Conservation (phyloP, 1,140 invertebrate genomes). For the Drosophila kurseongensis region DNA sequence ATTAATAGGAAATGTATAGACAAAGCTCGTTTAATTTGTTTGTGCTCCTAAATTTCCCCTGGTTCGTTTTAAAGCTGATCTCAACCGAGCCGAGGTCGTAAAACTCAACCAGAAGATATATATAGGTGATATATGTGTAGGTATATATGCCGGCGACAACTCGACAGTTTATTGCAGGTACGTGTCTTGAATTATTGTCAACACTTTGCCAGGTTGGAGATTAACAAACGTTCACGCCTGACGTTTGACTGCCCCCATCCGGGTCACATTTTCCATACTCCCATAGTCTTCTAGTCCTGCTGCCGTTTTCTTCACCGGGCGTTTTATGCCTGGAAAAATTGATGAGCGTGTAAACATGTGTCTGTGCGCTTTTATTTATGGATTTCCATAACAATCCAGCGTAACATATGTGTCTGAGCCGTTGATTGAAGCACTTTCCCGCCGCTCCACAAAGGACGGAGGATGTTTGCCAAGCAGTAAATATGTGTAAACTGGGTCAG, state of each 20-base stretch:
- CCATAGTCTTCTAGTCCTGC: conserved; percentile 3
- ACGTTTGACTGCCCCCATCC: conserved; percentile 55
- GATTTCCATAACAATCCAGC: conserved; percentile 79
- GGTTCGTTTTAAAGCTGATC: conserved; percentile 33
- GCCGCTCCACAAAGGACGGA: conserved; percentile 2
- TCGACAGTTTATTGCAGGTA: conserved; percentile 75
- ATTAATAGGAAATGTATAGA: conserved; percentile 40
- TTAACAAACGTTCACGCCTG: conserved; percentile 78
- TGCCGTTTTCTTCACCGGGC: conserved; percentile 18
- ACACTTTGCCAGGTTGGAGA: conserved; percentile 61
- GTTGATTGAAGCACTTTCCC: conserved; percentile 66
- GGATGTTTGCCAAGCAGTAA: conserved; percentile 21
- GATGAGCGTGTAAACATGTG: conserved; percentile 81
- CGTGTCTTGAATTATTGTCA: conserved; percentile 80
- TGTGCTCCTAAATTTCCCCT: background rate
- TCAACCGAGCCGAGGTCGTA: conserved; percentile 20
- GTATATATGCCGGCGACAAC: conserved; percentile 27
- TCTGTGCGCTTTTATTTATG: conserved; percentile 79
- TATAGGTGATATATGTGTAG: conserved; percentile 29
- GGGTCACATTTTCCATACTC: conserved; percentile 6
- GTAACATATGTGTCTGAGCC: conserved; percentile 75
- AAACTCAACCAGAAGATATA: conserved; percentile 29
- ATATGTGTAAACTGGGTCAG: conserved; percentile 41
- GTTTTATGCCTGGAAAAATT: conserved; percentile 59
- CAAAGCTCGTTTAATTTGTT: conserved; percentile 22